A percentile compares a stretch with the other conserved stretches of the same genome.
Evolutionary conservation across 2,888 invertebrate species (phyloP).

Genomic region (Aphodius sticticus): DNA sequence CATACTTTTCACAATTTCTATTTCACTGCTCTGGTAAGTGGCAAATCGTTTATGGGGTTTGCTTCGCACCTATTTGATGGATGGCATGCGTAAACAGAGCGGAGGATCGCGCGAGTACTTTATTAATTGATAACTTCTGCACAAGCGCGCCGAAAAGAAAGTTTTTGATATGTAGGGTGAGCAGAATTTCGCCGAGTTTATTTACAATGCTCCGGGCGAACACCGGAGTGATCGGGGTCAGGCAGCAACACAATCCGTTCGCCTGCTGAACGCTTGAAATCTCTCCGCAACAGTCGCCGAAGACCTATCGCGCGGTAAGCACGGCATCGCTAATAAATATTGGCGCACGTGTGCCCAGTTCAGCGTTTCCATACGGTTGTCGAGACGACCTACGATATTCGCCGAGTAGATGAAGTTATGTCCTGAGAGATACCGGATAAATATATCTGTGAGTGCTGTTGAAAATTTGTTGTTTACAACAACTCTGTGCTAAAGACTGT

Average conservation of each 20-base stretch:
- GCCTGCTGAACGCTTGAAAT: constrained; percentile 1
- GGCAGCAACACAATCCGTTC: constrained; percentile 5
- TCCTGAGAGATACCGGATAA: neutral
- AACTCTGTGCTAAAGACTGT: neutral
- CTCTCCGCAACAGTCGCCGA: constrained; percentile 17
- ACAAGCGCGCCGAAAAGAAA: constrained; percentile 38
- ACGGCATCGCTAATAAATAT: neutral
- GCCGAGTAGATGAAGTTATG: neutral
- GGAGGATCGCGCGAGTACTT: neutral
- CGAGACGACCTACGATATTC: neutral
- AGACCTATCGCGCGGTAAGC: constrained; percentile 6
- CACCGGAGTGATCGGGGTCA: constrained; percentile 43
- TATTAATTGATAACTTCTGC: neutral
- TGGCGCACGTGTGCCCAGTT: neutral
- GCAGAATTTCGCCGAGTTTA: constrained; percentile 32
- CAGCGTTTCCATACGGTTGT: neutral
- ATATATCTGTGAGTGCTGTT: neutral
- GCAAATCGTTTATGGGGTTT: neutral
- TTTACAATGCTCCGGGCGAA: constrained; percentile 27
- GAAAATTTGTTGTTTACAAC: neutral
- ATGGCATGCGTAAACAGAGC: neutral
- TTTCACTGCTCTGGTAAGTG: neutral
- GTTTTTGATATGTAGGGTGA: constrained; percentile 40
- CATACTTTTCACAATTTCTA: neutral
- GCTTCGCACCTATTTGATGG: constrained; percentile 4